Base-by-base conservation (phyloP, 2,113 vertebrate species). In the Tragulus kanchil region DNA sequence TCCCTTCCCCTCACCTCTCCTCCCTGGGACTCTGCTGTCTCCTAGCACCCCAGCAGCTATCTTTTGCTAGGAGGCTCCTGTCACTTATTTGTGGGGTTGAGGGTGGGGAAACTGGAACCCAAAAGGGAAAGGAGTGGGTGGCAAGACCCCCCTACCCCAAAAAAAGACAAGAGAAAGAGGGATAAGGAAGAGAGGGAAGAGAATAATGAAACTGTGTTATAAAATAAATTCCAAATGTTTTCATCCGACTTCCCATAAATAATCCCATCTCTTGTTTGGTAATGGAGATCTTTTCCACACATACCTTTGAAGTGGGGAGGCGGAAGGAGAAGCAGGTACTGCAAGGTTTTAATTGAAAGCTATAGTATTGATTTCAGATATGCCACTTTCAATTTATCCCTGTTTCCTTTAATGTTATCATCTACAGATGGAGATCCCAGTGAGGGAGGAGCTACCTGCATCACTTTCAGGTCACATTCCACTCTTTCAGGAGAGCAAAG, bases 201-300 rank as follows among this genome's bases (percentile, higher is more conserved):
- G 6, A 36, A 45, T 17, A 28, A 58, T 36, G 17, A 77, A 77
- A 71, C 10, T 31, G 16, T 67, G 8, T 8, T 50, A n/a, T 50
- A 67, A 88, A 85, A 89, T 36, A 84, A 89, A 79, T 61, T 83
- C n/a, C n/a, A 89, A 58, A 62, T 62, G 62, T n/a, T 86, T 89
- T 79, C 7, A 42, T 36, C 17, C 36, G 67, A 77, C 19, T 25
- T 17, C 13, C 61, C 1, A 58, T 9, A 36, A 73, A 69, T 59
- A 94, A 65, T 48, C 54, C 21, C 26, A 77, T 75, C 17, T 73
- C 78, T 69, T 78, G 17, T 59, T 73, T 88, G 31, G 48, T 50
- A 28, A 86, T 11, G 23, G 77, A 81, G 15, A 42, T 90, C 28
- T 83, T 84, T 91, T 89, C 56, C 48, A 56, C 94, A 58, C 42